Base-by-base conservation (phyloP, 2,113 vertebrate genomes). In the Aldabrachelys gigantea region DNA sequence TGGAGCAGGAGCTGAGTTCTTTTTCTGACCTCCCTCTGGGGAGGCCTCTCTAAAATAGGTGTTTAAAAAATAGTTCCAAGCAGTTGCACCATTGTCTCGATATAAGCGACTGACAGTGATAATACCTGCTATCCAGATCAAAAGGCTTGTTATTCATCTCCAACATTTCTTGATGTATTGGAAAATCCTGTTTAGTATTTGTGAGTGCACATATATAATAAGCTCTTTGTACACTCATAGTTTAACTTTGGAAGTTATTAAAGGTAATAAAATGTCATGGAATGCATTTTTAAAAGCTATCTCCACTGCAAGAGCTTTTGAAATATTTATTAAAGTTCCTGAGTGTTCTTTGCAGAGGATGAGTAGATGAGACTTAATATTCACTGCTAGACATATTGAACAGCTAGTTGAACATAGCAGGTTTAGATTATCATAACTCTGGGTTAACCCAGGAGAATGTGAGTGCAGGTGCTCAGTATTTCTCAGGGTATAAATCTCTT, bases 311-410 rank as follows among this genome's bases (percentile, higher is more conserved):
- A 92, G 79, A 89, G 94, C 29, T 27, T 91, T 44, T 96, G 85
- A 94, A 96, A 85, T 95, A 92, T 96, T 97, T 90, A 91, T 93
- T 91, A 81, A 57, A 9, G 1, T 89, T 80, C 85, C 80, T 91
- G 1, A 3, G 10, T 2, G 13, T 89, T 89, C 62, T 79, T 94
- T 86, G 81, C 65, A 22, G 41, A 29, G 57, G 65, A 89, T 80
- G 89, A 80, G 88, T 25, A 85, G 89, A 82, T 81, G 85, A 88
- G 87, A 91, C 79, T 92, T 94, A 54, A 93, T 78, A 78, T 84
- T 31, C 49, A 19, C 76, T 62, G 93, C 79, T 27, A 38, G 80
- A 53, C 82, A n/a, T 54, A 44, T 0, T 3, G 82, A 85, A 80
- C 57, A 85, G 35, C 75, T n/a, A 85, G 47, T 65, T 89, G 94